phyloP scores from a whole-genome alignment of 2,888 invertebrate genomes.

The Seladonia tumulorum region DNA sequence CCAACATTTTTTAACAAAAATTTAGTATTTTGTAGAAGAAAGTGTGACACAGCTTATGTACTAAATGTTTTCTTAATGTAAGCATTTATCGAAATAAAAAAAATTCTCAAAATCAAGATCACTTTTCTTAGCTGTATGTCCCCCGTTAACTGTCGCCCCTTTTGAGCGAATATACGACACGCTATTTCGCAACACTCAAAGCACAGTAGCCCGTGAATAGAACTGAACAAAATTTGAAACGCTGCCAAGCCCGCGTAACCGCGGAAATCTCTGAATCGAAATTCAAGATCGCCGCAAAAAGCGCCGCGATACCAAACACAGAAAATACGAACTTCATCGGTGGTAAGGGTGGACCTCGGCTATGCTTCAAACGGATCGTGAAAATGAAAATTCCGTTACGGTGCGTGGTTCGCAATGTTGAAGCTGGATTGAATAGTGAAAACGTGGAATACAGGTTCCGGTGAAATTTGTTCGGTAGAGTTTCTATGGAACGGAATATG shows the following conservation, averaged over 20 bases:
- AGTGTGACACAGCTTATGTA: too few species aligned
- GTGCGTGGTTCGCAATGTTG: neutral
- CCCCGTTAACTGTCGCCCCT: too few species aligned
- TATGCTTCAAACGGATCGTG: neutral
- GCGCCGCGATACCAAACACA: neutral
- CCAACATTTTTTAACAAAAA: too few species aligned
- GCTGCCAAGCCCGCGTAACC: neutral
- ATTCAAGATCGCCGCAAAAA: constrained; percentile 32
- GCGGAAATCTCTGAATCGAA: constrained; percentile 25
- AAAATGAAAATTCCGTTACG: constrained; percentile 1
- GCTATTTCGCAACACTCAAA: neutral
- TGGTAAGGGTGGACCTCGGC: neutral
- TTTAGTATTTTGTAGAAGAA: too few species aligned
- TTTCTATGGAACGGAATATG: neutral
- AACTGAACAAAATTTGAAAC: constrained; percentile 3
- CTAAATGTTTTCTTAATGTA: too few species aligned
- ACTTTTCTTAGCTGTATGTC: too few species aligned
- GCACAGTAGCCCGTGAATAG: neutral
- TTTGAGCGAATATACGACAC: neutral
- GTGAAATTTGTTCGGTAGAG: neutral
- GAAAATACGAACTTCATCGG: constrained; percentile 12
- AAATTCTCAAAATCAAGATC: too few species aligned
- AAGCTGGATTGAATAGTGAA: neutral
- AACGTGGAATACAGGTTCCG: neutral
- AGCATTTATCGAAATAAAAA: too few species aligned